Conservation (phyloP, 2,797 vertebrate genomes). For the Notamacropus eugenii region DNA sequence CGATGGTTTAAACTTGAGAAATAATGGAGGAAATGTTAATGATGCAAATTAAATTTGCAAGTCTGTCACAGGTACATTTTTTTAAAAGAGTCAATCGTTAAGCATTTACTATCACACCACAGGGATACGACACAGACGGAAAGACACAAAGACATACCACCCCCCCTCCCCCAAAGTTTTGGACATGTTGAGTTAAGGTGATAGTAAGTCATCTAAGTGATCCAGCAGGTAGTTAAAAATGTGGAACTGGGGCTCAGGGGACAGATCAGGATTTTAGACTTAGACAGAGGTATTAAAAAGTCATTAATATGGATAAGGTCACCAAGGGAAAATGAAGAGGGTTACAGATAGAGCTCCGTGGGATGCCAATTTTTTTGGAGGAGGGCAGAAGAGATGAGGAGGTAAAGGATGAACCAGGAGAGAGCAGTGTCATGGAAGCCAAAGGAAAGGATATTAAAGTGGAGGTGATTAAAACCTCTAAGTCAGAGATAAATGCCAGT, state of each 20-base stretch:
- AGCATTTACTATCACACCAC: not conserved
- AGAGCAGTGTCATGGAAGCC: not conserved
- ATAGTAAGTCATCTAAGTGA: not conserved
- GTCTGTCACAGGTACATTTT: not conserved
- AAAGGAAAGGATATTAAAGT: not conserved
- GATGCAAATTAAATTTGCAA: not conserved
- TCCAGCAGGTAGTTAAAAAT: not conserved
- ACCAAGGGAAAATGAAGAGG: not conserved
- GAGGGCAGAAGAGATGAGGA: not conserved
- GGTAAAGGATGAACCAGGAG: not conserved
- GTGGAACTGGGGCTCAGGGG: not conserved
- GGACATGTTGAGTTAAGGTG: not conserved
- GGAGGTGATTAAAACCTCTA: not conserved
- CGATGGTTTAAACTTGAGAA: not conserved
- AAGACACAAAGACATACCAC: too few relatives aligned
- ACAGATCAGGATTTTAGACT: not conserved
- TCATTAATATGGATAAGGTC: not conserved
- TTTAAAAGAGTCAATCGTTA: not conserved
- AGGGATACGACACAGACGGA: not conserved
- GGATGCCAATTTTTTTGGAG: not conserved
- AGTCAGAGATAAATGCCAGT: not conserved
- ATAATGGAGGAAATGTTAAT: not conserved
- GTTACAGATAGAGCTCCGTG: not conserved
- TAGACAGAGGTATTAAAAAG: not conserved
- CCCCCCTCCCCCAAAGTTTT: not conserved